Base-by-base conservation (phyloP, 1,140 invertebrate species). In the Anastrepha obliqua region DNA sequence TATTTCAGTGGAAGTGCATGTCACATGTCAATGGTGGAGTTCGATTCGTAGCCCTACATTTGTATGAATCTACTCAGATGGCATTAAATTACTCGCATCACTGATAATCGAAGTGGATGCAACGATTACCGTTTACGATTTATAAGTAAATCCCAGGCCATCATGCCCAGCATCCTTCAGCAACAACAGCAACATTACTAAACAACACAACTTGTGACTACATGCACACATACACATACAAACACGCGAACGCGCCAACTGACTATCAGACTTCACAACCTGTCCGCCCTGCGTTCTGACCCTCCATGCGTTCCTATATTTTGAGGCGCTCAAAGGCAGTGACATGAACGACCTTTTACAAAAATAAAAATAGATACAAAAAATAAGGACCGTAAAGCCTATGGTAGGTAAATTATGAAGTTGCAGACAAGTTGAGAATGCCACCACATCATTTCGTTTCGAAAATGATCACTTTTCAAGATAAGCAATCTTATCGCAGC, bases 371-470 rank as follows among this genome's bases (percentile, higher is more conserved):
- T 29, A 17, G 0, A 62, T 29, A 67, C n/a, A 67, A 20, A 29
- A 29, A 39, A 81, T 13, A 81, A 81, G 15, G 47, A 85, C 90
- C 90, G 89, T 90, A 90, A 91, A 92, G 89, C 90, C 90, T 91
- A 89, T 20, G 17, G 29, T 44, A 62, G 51, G 85, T 92, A 92
- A 92, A 92, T 90, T 92, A 92, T 92, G 91, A 89, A 92, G 90
- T 91, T 89, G 91, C 91, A 91, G 91, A 92, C 91, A 92, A 92
- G 91, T 91, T 90, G 91, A 91, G 92, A 92, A 92, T 92, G 91
- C 91, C 91, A 92, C 91, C 91, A 92, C 91, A 92, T 91, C 91
- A 92, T 91, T 91, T 92, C 91, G 51, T 92, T 92, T 92, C 90
- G 89, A 92, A 92, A 92, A 92, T 91, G 91, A 92, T 92, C 91